A percentile compares a stretch with the other conserved stretches of the same genome.
These are phyloP conservation scores for Sthenelais limicola DNA, from an alignment of 2,888 invertebrate genomes.

Conservation along the genomic window DNA sequence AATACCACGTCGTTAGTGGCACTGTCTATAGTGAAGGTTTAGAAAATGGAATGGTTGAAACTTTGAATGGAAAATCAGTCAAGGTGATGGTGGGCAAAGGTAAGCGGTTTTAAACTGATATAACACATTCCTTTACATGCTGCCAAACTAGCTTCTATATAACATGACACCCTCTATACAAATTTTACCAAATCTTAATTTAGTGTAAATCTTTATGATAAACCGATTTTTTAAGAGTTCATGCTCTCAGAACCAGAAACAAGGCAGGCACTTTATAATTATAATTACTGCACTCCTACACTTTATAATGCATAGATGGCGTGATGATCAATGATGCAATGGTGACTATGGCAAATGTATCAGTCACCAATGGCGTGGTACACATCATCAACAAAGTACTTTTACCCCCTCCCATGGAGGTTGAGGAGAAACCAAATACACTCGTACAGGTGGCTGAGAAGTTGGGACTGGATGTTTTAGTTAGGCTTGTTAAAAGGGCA, in stretches of 20 bases:
- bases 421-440: neutral
- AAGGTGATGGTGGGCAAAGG: slow-evolving; percentile 61
- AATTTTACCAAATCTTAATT: too few species aligned
- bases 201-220: too few species aligned
- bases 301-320: neutral
- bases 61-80: slow-evolving; percentile 61
- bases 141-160: too few species aligned
- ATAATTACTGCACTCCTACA: neutral
- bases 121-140: too few species aligned
- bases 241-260: too few species aligned
- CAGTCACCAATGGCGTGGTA: slow-evolving; percentile 58
- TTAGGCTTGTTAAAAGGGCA: slow-evolving; percentile 51
- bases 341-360: slow-evolving; percentile 55
- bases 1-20: slow-evolving; percentile 68
- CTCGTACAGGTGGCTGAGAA: slow-evolving; percentile 43
- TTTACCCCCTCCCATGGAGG: slow-evolving; percentile 49
- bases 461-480: slow-evolving; percentile 52
- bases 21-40: slow-evolving; percentile 69
- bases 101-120: too few species aligned
- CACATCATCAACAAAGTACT: slow-evolving; percentile 59
- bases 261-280: too few species aligned
- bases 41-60: slow-evolving; percentile 61
- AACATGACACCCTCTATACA: too few species aligned
- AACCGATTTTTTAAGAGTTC: too few species aligned
- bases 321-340: slow-evolving; percentile 51